A percentile compares a stretch with the other conserved stretches of the same genome.
phyloP scores from a whole-genome alignment of 2,113 vertebrate species.

The Vanacampus margaritifer region DNA sequence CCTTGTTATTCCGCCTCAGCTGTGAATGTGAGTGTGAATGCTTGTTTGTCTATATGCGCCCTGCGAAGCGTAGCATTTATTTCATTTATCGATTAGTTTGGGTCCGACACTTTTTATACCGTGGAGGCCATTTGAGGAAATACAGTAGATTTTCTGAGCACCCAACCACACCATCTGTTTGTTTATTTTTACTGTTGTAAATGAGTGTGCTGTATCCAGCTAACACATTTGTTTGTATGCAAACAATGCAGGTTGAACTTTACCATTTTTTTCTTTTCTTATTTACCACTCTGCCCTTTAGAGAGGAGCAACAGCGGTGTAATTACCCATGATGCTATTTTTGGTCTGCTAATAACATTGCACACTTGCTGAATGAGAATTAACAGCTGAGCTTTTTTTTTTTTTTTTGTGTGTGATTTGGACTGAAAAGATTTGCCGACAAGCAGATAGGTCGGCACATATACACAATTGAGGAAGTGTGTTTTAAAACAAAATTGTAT shows the following conservation, averaged over 20 bases:
- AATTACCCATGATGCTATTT: neutral
- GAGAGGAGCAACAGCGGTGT: neutral
- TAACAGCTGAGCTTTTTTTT: neutral
- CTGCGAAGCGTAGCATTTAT: too few relatives aligned
- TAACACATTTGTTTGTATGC: slow-evolving; percentile 1
- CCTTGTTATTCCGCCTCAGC: too few relatives aligned
- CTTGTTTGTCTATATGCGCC: neutral
- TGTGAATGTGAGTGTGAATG: too few relatives aligned
- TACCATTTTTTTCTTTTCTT: neutral
- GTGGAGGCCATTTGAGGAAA: neutral
- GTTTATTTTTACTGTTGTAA: neutral
- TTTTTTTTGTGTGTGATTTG: neutral
- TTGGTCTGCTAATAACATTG: neutral
- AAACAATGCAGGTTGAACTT: slow-evolving; percentile 7
- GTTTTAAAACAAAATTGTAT: neutral
- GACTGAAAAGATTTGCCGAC: neutral
- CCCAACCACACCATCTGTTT: neutral
- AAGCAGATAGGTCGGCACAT: neutral
- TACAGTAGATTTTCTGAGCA: neutral
- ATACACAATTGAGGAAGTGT: neutral
- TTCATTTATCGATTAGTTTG: neutral
- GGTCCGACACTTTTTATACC: neutral
- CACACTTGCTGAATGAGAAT: neutral
- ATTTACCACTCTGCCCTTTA: neutral
- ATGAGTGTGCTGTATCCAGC: neutral